Conservation (phyloP, 1,140 invertebrate species). For the Drosophila triauraria region DNA sequence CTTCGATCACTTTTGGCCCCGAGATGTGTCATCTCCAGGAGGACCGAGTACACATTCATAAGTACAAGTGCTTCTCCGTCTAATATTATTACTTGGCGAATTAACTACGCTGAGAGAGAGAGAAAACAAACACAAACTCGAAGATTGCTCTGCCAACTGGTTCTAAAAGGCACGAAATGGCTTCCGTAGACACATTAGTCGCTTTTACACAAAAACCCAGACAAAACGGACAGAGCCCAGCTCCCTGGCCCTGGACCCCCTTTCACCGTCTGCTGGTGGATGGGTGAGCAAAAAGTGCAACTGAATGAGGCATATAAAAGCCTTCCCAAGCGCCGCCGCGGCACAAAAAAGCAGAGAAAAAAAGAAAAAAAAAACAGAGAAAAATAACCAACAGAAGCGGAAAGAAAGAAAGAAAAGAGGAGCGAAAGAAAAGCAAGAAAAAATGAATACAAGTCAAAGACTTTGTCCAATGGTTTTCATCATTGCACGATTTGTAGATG, state of each 20-base stretch:
- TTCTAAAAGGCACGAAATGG: conserved; percentile 82
- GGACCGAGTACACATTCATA: conserved; percentile 55
- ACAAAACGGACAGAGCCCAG: conserved; percentile 44
- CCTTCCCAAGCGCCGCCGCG: conserved; percentile 57
- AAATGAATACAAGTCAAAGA: conserved; percentile 83
- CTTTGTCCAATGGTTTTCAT: conserved; percentile 81
- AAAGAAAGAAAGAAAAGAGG: conserved; percentile 55
- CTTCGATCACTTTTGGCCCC: conserved; percentile 10
- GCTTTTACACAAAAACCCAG: conserved; percentile 78
- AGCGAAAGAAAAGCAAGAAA: conserved; percentile 66
- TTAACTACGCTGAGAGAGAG: conserved; percentile 65
- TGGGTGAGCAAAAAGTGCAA: conserved; percentile 55
- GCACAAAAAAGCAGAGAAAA: conserved; percentile 26
- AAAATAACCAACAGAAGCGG: conserved; percentile 39
- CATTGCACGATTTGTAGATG: conserved; percentile 77
- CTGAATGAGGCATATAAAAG: conserved; percentile 64
- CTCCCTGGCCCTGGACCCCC: not conserved
- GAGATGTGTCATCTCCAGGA: conserved; percentile 1
- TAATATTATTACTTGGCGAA: conserved; percentile 84
- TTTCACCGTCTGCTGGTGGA: not conserved
- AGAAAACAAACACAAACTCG: conserved; percentile 46
- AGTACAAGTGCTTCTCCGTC: conserved; percentile 62
- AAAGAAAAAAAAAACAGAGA: conserved; percentile 28
- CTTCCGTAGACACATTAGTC: conserved; percentile 84
- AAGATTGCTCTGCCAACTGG: conserved; percentile 64